A percentile compares a stretch with the other conserved stretches of the same genome.
These are phyloP conservation scores for Mustela nigripes DNA, from an alignment of 2,113 vertebrate genomes.

Conservation along the genomic window DNA sequence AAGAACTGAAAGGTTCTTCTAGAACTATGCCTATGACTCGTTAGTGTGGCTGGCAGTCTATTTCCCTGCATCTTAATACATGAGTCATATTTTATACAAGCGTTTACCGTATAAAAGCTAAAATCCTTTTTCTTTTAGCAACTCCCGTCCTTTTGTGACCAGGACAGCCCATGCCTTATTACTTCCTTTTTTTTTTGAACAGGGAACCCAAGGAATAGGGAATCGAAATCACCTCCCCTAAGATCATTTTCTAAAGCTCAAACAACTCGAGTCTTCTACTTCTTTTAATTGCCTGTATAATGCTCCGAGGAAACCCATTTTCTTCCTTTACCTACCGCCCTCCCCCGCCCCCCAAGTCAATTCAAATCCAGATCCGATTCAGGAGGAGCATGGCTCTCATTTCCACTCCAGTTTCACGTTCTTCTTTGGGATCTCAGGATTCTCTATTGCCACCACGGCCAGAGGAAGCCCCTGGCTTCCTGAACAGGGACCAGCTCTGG, in stretches of 20 bases:
- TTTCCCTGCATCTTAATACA: background rate
- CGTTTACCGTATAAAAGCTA: background rate
- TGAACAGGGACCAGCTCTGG: background rate
- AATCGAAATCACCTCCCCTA: background rate
- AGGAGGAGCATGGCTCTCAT: background rate
- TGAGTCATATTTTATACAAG: background rate
- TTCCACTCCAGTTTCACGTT: background rate
- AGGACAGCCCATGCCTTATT: background rate
- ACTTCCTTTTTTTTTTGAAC: background rate
- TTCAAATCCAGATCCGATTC: background rate
- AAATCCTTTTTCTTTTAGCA: background rate
- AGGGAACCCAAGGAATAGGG: slow-evolving; percentile 49
- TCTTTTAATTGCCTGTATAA: slow-evolving; percentile 23
- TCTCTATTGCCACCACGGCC: too few relatives aligned
- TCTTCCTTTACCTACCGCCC: background rate
- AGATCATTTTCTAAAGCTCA: slow-evolving; percentile 52
- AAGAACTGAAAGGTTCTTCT: background rate
- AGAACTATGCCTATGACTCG: background rate
- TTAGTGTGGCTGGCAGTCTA: background rate
- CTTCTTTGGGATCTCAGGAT: background rate
- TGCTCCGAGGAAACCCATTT: background rate
- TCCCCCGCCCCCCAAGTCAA: background rate
- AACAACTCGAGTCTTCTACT: background rate
- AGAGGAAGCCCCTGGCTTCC: background rate
- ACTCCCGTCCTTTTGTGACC: background rate